A percentile compares a stretch with the other conserved stretches of the same genome.
Evolutionary conservation across 1,140 invertebrate species (phyloP).

Genomic region (Drosophila pruinosa): DNA sequence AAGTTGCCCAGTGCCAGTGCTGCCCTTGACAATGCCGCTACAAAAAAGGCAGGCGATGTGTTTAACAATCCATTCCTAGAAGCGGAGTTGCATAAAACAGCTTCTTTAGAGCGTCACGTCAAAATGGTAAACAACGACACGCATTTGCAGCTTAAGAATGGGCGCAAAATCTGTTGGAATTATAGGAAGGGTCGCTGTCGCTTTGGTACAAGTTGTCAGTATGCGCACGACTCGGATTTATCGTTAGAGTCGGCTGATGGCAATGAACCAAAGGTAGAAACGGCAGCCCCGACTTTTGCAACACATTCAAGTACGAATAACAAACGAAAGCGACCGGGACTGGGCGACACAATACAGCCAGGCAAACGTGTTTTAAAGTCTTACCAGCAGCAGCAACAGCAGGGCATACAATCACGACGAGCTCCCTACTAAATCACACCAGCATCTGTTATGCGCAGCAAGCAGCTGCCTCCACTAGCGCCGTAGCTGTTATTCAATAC

Average conservation of each 20-base stretch:
- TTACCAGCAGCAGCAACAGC: conserved; percentile 81
- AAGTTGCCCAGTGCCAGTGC: conserved; percentile 65
- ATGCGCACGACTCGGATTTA: conserved; percentile 94
- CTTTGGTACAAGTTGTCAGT: conserved; percentile 96
- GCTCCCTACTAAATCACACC: conserved; percentile 68
- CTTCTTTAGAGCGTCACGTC: conserved; percentile 95
- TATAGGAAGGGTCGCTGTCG: conserved; percentile 94
- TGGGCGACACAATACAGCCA: conserved; percentile 90
- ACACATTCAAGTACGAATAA: neutral
- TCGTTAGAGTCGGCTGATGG: conserved; percentile 53
- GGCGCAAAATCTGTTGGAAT: conserved; percentile 96
- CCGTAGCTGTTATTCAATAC: conserved; percentile 55
- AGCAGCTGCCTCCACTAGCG: conserved; percentile 34
- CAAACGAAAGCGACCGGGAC: conserved; percentile 90
- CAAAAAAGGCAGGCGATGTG: conserved; percentile 84
- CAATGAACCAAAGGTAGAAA: conserved; percentile 32
- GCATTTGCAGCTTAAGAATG: conserved; percentile 90
- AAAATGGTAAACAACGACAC: conserved; percentile 93
- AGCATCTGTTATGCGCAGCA: conserved; percentile 46
- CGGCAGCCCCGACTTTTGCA: neutral
- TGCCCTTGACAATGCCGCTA: conserved; percentile 42
- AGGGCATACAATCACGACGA: conserved; percentile 2
- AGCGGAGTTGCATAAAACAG: conserved; percentile 93
- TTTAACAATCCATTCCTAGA: conserved; percentile 95
- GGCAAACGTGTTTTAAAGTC: conserved; percentile 93